Evolutionary conservation across 2,888 invertebrate genomes (phyloP).

Genomic region (Yponomeuta cagnagella): DNA sequence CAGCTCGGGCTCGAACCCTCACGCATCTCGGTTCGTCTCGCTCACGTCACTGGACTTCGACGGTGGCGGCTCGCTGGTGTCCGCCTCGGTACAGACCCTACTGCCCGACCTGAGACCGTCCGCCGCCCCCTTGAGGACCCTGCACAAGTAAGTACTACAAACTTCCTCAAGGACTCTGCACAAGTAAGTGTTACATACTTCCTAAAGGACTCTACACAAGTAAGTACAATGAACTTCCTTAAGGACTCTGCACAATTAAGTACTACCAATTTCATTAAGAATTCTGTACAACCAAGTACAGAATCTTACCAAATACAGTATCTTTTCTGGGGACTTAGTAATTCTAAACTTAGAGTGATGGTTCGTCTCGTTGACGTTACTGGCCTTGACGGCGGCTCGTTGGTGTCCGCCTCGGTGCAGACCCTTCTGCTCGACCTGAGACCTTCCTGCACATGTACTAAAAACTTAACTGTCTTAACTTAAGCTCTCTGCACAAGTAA

Average conservation of each 20-base stretch:
- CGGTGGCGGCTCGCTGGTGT: slow-evolving; percentile 91
- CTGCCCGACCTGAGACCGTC: slow-evolving; percentile 86
- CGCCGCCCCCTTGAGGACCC: slow-evolving; percentile 51
- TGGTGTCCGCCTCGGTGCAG: slow-evolving; percentile 93
- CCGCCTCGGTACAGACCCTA: slow-evolving; percentile 90
- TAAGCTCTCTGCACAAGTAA: slow-evolving; percentile 71
- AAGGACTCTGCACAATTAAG: no score
- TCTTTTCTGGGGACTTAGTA: no score
- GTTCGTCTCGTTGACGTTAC: slow-evolving; percentile 91
- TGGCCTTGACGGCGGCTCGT: slow-evolving; percentile 97
- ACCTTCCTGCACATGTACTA: slow-evolving; percentile 58
- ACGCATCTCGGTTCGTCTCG: slow-evolving; percentile 93
- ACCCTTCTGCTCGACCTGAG: slow-evolving; percentile 87
- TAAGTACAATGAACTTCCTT: no score
- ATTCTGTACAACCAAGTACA: no score
- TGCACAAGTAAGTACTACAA: slow-evolving; percentile 62
- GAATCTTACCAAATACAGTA: no score
- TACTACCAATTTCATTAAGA: no score
- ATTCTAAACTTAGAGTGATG: no score
- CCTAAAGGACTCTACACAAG: no score
- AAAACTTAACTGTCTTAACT: slow-evolving; percentile 16
- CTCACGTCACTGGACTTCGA: slow-evolving; percentile 96
- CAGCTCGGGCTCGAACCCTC: slow-evolving; percentile 88
- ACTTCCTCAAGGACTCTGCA: background rate
- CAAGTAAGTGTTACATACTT: no score